Conservation (phyloP, 1,140 invertebrate genomes). For the Drosophila pseudoananassae region DNA sequence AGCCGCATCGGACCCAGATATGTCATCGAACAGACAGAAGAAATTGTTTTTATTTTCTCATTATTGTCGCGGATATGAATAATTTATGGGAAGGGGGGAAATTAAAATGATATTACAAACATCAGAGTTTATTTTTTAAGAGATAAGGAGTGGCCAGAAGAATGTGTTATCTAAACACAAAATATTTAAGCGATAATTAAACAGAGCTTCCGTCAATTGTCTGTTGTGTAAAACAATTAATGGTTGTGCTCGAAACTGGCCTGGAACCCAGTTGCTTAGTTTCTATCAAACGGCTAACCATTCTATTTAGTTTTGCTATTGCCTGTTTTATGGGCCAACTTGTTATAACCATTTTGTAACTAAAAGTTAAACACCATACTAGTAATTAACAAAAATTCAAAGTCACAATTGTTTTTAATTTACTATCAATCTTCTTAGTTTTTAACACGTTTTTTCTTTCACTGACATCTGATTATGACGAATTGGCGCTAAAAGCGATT, state of each 20-base stretch:
- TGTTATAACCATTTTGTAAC: too few relatives aligned
- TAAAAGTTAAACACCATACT: too few relatives aligned
- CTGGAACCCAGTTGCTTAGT: neutral
- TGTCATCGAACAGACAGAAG: slow-evolving; percentile 15
- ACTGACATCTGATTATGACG: neutral
- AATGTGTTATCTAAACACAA: neutral
- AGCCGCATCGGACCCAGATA: slow-evolving; percentile 22
- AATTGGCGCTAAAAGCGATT: slow-evolving; percentile 1
- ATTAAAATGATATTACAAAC: neutral
- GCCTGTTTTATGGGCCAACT: too few relatives aligned
- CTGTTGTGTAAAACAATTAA: neutral
- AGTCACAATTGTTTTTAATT: neutral
- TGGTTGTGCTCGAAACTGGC: neutral
- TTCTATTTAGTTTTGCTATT: neutral
- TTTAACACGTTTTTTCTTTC: neutral
- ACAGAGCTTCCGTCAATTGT: slow-evolving; percentile 1
- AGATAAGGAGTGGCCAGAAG: neutral
- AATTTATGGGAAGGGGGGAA: neutral
- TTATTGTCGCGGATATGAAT: slow-evolving; percentile 26
- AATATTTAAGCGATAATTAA: slow-evolving; percentile 4
- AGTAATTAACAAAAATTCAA: too few relatives aligned
- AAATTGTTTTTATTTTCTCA: slow-evolving; percentile 40
- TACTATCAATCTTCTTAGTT: neutral
- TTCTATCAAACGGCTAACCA: neutral
- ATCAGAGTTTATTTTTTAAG: neutral